Evolutionary conservation across 1,140 invertebrate species (phyloP), one percentile per base, ranked within the genome.

Genomic region (Agraylea sexmaculata): DNA sequence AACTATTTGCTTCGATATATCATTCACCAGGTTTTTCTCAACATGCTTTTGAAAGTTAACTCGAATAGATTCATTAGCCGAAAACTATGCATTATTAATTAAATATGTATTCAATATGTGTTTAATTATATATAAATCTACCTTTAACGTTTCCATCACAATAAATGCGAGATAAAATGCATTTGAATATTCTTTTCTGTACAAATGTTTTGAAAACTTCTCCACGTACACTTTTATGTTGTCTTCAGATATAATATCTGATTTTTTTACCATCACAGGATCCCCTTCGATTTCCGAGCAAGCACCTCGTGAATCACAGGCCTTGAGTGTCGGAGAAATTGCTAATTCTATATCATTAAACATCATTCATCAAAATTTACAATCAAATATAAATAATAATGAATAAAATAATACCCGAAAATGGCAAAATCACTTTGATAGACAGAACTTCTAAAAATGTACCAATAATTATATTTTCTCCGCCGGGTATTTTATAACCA

Each of bases 401-500:
- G 7, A 35, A 18, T 7, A 18, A 11, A 18, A 17, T 7, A 35
- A 4, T 37, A 48, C 46, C 42, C 20, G 46, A 49, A 32, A 34
- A 49, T 42, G 46, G 46, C 8, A 49, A 21, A 42, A 49, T 45
- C 5, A 40, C 40, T 34, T 49, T 43, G 10, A 23, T 20, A 5
- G 21, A 27, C 16, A 45, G 37, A 28, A 45, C 45, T 42, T 49
- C 46, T 13, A 45, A 36, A 40, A 30, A 49, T 17, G 4, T 45
- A 7, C 19, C 31, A 5, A 49, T 45, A 20, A 35, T 31, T 16
- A 25, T 28, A 17, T 27, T 22, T 12, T 49, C 40, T 11, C 11
- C 18, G 8, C 15, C 25, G 4, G 44, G 11, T 16, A 30, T 35
- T 42, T 42, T 49, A 17, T 42, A 49, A 5, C 39, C 37, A 39